Percentiles rank a stretch among this genome's conserved stretches.
Conservation (phyloP, 2,888 invertebrate species). For the Trichogramma dendrolimi region DNA sequence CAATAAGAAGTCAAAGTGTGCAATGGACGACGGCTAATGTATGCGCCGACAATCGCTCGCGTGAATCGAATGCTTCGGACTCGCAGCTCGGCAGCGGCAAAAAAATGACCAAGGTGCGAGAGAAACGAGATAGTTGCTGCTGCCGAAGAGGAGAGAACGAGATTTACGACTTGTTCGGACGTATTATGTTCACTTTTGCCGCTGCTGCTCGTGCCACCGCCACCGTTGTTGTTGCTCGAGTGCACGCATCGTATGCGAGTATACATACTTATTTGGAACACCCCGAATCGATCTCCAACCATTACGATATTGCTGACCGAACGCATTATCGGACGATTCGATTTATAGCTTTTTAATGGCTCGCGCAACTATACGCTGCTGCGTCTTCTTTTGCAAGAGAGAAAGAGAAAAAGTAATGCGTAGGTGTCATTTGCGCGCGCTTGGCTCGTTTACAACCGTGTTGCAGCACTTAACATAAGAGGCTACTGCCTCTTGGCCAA, state of each 20-base stretch:
- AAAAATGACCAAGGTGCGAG: not conserved
- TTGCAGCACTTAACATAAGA: too few relatives aligned
- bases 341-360: conserved; percentile 26
- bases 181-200: too few relatives aligned
- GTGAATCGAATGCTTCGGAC: conserved; percentile 15
- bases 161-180: conserved; percentile 18
- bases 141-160: conserved; percentile 3
- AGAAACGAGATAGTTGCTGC: conserved; percentile 7
- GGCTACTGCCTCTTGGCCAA: too few relatives aligned
- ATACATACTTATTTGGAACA: conserved; percentile 9
- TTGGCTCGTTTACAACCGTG: too few relatives aligned
- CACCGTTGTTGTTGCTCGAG: too few relatives aligned
- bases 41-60: conserved; percentile 20
- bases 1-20: not conserved
- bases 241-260: too few relatives aligned
- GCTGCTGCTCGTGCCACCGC: too few relatives aligned
- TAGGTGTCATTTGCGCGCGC: too few relatives aligned
- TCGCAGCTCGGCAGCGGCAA: not conserved
- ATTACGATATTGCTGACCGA: not conserved
- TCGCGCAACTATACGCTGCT: not conserved
- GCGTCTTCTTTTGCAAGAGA: too few relatives aligned
- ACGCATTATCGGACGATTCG: conserved; percentile 7
- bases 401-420: too few relatives aligned
- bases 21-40: conserved; percentile 24
- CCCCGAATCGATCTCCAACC: conserved; percentile 13